Base-by-base conservation (phyloP, 2,888 invertebrate genomes). In the Lymantria monacha region DNA sequence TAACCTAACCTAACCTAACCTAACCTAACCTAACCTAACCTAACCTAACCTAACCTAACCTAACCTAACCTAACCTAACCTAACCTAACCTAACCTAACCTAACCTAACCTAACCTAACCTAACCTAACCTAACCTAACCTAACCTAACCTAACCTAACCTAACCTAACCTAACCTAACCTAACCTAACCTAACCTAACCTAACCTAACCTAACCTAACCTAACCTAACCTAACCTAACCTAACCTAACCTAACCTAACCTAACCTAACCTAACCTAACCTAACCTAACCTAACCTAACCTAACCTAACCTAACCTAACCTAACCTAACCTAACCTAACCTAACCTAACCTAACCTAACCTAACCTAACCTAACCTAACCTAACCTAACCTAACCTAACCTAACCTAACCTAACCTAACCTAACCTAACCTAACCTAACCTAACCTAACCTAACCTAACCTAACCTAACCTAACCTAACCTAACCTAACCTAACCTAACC, bases 1-100 rank as follows among this genome's bases (percentile, higher is more conserved):
- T 44, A 44, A 44, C 44, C 44, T 44, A 44, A 44, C 44, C 44
- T 44, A 44, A 44, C 44, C 44, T 44, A 44, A 44, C 44, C 44
- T 44, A 44, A 44, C 44, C 44, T 44, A 44, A 44, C 44, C 44
- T 44, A 44, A 44, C 44, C 44, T 44, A 44, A 44, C 44, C 44
- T 44, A 44, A 44, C 44, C 44, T 44, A 44, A 44, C 44, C 44
- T 44, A 44, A 44, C 44, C 44, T 44, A 44, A 44, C 44, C 44
- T 44, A 44, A 33, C 44, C 44, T 44, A 44, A 44, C 44, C 44
- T 44, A 44, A 44, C 44, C 44, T 44, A 44, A 44, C 44, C 44
- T 44, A 44, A 44, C 44, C 44, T 44, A 44, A 44, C 44, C 44
- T 44, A 44, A 44, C 44, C 44, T 44, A 44, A 44, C 44, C 44